Conservation (phyloP, 92 coral and sea anemone species). For the Epizoanthus fatuus region DNA sequence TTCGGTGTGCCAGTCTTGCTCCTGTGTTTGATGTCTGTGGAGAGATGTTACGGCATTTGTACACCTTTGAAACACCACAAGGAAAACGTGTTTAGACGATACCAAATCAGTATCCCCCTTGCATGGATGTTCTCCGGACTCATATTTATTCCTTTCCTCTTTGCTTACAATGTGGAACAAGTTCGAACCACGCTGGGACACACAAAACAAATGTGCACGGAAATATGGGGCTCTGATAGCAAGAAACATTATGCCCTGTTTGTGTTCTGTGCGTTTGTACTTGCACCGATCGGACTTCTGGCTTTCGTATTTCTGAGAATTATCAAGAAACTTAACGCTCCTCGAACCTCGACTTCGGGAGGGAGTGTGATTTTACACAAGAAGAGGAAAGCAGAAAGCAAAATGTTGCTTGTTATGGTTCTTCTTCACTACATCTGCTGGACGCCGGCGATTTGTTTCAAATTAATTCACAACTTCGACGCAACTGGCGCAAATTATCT, state of each 20-base stretch:
- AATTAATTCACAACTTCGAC: slow-evolving; percentile 53
- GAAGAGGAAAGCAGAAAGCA: slow-evolving; percentile 71
- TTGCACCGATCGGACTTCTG: slow-evolving; percentile 60
- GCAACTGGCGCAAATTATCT: slow-evolving; percentile 54
- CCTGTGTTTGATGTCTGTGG: slow-evolving; percentile 66
- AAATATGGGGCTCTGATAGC: slow-evolving; percentile 65
- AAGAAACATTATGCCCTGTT: slow-evolving; percentile 49
- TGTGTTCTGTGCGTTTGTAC: slow-evolving; percentile 55
- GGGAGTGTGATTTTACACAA: slow-evolving; percentile 88
- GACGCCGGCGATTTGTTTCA: slow-evolving; percentile 74
- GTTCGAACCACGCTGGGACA: slow-evolving; percentile 47
- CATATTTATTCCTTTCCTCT: slow-evolving; percentile 70
- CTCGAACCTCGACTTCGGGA: slow-evolving; percentile 86
- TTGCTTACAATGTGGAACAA: slow-evolving; percentile 68
- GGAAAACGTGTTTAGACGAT: slow-evolving; percentile 50
- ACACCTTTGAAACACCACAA: slow-evolving; percentile 64
- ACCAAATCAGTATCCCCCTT: slow-evolving; percentile 38
- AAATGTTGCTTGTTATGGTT: slow-evolving; percentile 61
- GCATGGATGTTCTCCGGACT: slow-evolving; percentile 69
- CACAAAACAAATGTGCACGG: slow-evolving; percentile 73
- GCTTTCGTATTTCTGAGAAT: slow-evolving; percentile 62
- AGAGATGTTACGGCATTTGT: slow-evolving; percentile 84
- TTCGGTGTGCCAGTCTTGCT: slow-evolving; percentile 73
- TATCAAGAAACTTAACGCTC: slow-evolving; percentile 63
- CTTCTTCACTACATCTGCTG: slow-evolving; percentile 78